Percentiles rank a stretch among this genome's conserved stretches.
Conservation (phyloP, 2,113 vertebrate species). For the Hucho hucho region DNA sequence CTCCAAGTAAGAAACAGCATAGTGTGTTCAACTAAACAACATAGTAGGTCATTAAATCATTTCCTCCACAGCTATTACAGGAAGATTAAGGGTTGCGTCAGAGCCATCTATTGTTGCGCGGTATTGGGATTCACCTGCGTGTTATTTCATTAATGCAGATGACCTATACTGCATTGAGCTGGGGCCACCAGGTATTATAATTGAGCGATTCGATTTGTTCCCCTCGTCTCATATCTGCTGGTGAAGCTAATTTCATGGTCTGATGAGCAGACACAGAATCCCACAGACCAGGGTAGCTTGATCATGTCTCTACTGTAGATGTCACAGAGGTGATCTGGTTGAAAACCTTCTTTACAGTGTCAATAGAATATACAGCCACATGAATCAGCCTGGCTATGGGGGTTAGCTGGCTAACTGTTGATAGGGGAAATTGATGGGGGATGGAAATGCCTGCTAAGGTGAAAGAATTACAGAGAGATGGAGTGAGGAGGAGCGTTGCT, state of each 20-base stretch:
- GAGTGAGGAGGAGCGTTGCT: slow-evolving; percentile 42
- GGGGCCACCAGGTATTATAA: background rate
- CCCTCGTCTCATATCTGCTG: slow-evolving; percentile 15
- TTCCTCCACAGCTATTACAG: slow-evolving; percentile 8
- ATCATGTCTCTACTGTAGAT: slow-evolving; percentile 9
- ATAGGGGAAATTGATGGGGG: slow-evolving; percentile 31
- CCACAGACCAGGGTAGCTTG: slow-evolving; percentile 28
- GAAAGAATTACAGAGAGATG: slow-evolving; percentile 32
- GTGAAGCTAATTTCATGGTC: slow-evolving; percentile 48
- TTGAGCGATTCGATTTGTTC: background rate
- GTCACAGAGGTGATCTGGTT: background rate
- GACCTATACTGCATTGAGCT: slow-evolving; percentile 27
- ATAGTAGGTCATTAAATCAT: too few relatives aligned
- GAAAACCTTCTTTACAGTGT: background rate
- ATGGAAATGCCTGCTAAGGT: slow-evolving; percentile 39
- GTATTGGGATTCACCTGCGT: slow-evolving; percentile 25
- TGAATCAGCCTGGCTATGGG: slow-evolving; percentile 43
- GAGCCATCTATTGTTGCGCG: slow-evolving; percentile 12
- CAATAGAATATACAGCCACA: slow-evolving; percentile 30
- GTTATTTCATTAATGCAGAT: slow-evolving; percentile 42
- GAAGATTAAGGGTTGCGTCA: slow-evolving; percentile 9
- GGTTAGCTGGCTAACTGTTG: slow-evolving; percentile 16
- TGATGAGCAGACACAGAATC: slow-evolving; percentile 1
- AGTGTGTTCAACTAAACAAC: too few relatives aligned
- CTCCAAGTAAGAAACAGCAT: too few relatives aligned